These are phyloP conservation scores for Cryptops parisi DNA, from an alignment of 2,888 invertebrate species.

Conservation along the genomic window DNA sequence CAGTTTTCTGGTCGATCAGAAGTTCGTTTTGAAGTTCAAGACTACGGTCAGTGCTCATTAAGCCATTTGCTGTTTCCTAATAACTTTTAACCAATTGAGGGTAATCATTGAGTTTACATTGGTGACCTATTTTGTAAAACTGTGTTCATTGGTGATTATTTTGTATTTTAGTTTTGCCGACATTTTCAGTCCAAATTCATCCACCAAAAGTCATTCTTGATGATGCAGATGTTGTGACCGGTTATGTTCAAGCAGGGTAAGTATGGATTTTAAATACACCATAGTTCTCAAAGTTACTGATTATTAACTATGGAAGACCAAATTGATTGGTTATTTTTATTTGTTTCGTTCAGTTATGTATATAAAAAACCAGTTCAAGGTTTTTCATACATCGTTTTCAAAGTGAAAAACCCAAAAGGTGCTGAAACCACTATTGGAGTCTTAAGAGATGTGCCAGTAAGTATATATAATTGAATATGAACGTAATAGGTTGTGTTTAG, in stretches of 20 bases:
- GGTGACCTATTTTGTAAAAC: too few species aligned
- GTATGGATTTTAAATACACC: not conserved
- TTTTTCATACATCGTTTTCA: not conserved
- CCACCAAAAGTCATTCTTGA: slow-evolving; percentile 2
- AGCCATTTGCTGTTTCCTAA: not conserved
- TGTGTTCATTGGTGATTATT: too few species aligned
- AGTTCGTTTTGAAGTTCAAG: not conserved
- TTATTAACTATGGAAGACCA: too few species aligned
- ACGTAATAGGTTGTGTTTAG: not conserved
- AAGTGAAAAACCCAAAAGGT: not conserved
- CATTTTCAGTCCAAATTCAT: slow-evolving; percentile 2
- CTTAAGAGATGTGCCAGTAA: too few species aligned
- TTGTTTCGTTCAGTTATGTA: not conserved
- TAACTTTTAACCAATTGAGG: too few species aligned
- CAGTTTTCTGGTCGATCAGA: not conserved
- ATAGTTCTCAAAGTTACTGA: too few species aligned
- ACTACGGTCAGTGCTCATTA: too few species aligned
- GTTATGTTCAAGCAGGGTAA: not conserved
- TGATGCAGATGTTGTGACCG: not conserved
- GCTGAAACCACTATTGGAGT: not conserved
- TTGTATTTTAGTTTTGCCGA: not conserved
- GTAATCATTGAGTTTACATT: too few species aligned
- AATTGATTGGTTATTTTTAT: too few species aligned
- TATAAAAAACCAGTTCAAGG: not conserved
- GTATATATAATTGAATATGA: not conserved